Evolutionary conservation across 2,797 vertebrate species (phyloP).

Genomic region (Enteromius mattozi): DNA sequence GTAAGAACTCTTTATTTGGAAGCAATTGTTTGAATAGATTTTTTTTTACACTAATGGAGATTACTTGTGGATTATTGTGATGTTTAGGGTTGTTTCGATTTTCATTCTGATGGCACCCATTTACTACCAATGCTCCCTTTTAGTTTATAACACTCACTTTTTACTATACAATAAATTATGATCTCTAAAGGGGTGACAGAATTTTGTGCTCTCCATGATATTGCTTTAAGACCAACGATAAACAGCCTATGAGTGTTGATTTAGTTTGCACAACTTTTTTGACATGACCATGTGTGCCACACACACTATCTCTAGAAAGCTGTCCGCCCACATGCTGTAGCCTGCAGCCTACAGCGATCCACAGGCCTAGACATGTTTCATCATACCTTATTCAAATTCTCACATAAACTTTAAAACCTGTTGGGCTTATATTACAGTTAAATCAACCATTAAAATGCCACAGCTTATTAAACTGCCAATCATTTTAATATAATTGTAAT

Average conservation of each 20-base stretch:
- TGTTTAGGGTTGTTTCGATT: not conserved
- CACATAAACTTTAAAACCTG: slow-evolving; percentile 20
- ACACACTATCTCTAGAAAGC: slow-evolving; percentile 34
- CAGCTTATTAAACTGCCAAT: slow-evolving; percentile 8
- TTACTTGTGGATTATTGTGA: not conserved
- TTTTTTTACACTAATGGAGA: not conserved
- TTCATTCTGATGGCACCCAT: not conserved
- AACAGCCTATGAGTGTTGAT: slow-evolving; percentile 13
- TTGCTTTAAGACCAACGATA: not conserved
- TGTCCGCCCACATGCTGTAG: slow-evolving; percentile 24
- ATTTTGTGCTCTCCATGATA: not conserved
- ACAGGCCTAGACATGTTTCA: slow-evolving; percentile 42
- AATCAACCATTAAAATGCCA: not conserved
- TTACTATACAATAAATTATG: not conserved
- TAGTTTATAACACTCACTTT: not conserved
- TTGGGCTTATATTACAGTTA: not conserved
- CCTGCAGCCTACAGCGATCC: slow-evolving; percentile 11
- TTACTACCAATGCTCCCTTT: not conserved
- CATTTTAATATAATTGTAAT: not conserved
- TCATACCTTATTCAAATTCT: slow-evolving; percentile 31
- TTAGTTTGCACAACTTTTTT: slow-evolving; percentile 6
- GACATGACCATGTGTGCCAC: slow-evolving; percentile 36
- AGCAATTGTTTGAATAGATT: not conserved
- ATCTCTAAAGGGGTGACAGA: not conserved
- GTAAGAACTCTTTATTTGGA: not conserved